These are phyloP conservation scores for Pygoscelis antarcticus DNA, from an alignment of 2,113 vertebrate genomes.

Conservation along the genomic window DNA sequence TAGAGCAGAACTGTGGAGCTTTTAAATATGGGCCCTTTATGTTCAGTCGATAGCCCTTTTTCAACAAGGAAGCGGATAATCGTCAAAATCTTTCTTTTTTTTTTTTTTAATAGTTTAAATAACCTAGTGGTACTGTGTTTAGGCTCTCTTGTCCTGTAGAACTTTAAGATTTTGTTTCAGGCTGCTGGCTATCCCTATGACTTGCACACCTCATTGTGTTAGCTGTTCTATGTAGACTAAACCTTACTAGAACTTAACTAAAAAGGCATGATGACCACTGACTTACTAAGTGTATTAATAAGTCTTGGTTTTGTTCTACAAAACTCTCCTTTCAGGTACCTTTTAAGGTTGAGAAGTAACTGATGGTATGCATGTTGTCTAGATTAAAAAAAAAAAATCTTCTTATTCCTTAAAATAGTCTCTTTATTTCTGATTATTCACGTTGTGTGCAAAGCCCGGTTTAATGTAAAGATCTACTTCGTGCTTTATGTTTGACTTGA, in stretches of 20 bases:
- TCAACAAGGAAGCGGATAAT: background rate
- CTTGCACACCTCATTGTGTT: slow-evolving; percentile 64
- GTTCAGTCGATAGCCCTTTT: background rate
- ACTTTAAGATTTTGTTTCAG: slow-evolving; percentile 70
- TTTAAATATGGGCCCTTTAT: background rate
- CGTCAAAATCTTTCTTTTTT: background rate
- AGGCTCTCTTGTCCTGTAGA: slow-evolving; percentile 60
- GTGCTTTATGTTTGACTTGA: slow-evolving; percentile 62
- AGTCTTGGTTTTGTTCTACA: slow-evolving; percentile 59
- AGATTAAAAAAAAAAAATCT: background rate
- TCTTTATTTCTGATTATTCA: slow-evolving; percentile 33
- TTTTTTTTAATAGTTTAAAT: background rate
- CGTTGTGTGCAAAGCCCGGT: slow-evolving; percentile 49
- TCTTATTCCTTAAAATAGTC: slow-evolving; percentile 39
- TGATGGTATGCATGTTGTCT: slow-evolving; percentile 59
- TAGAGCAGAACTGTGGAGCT: background rate
- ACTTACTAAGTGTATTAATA: slow-evolving; percentile 48
- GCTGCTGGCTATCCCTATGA: slow-evolving; percentile 69
- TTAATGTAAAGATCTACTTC: slow-evolving; percentile 54
- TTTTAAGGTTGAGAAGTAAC: slow-evolving; percentile 62
- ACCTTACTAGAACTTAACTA: slow-evolving; percentile 57
- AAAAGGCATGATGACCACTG: slow-evolving; percentile 68
- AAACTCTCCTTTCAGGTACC: slow-evolving; percentile 63
- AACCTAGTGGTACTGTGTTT: background rate
- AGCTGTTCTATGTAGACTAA: slow-evolving; percentile 67